phyloP scores from a whole-genome alignment of 2,888 invertebrate species.

The Drosophila robusta region DNA sequence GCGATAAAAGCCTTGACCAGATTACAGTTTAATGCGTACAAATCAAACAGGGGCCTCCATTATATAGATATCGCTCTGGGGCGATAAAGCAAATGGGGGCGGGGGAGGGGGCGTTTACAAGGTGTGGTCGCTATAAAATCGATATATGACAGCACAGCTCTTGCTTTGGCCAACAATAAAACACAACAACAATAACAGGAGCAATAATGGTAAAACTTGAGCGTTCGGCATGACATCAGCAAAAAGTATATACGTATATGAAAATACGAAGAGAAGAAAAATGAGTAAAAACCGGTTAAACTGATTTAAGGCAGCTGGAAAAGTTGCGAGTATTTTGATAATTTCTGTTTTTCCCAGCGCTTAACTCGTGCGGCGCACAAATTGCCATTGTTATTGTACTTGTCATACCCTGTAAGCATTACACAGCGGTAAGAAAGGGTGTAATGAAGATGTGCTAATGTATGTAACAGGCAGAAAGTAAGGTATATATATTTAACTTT shows the following conservation, averaged over 20 bases:
- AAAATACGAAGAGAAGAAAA: conserved; percentile 18
- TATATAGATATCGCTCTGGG: conserved; percentile 45
- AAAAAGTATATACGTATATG: conserved; percentile 40
- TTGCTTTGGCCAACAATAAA: conserved; percentile 60
- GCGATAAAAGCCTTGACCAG: conserved; percentile 70
- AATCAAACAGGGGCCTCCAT: conserved; percentile 67
- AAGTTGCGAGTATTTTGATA: conserved; percentile 27
- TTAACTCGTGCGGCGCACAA: conserved; percentile 35
- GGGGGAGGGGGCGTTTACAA: conserved; percentile 6
- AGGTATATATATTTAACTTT: no score
- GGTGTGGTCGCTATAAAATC: conserved; percentile 67
- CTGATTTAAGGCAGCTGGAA: conserved; percentile 40
- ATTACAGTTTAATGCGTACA: conserved; percentile 73
- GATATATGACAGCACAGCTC: conserved; percentile 72
- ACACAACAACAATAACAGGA: conserved; percentile 45
- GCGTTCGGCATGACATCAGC: conserved; percentile 69
- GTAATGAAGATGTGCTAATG: background rate
- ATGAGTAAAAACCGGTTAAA: conserved; percentile 27
- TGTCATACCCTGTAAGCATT: background rate
- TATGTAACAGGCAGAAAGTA: background rate
- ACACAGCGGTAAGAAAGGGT: background rate
- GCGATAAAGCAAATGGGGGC: conserved; percentile 30
- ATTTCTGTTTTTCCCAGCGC: conserved; percentile 9
- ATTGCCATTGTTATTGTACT: conserved; percentile 11
- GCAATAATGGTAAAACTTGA: conserved; percentile 72